Evolutionary conservation across 2,888 invertebrate species (phyloP), one percentile per base, ranked within the genome.

Genomic region (Lamproptera curius): DNA sequence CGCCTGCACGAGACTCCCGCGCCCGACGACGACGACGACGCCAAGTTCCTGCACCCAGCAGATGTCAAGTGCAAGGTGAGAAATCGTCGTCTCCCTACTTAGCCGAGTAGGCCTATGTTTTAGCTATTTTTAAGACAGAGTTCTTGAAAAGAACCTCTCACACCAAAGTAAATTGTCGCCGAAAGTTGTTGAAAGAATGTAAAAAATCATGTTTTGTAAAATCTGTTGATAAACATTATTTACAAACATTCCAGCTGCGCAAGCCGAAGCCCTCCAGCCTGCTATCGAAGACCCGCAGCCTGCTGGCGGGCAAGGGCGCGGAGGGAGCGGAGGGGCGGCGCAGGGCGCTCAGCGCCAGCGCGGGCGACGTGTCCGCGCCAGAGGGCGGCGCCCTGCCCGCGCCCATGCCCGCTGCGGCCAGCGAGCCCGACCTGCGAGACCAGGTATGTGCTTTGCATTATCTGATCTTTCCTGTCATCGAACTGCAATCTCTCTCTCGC

Each of bases 401-500:
- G 53, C 50, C 74, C 16, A 52, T 86, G 40, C 82, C 89, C 36
- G 88, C 84, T 17, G 88, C 92, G 0, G 90, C 91, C 58, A 93
- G 92, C 73, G 92, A 92, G 72, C 92, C 92, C 0, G 92, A 92
- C 70, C 81, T 92, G 11, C 70, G 91, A 62, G 89, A 73, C 5
- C 80, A 81, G 80, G 82, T 83, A 10, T 69, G 81, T 60, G 37
- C 20, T 20, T 6, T n/a, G n/a, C n/a, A n/a, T n/a, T n/a, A n/a
- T n/a, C n/a, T n/a, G n/a, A n/a, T n/a, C n/a, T n/a, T n/a, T n/a
- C n/a, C n/a, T n/a, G n/a, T n/a, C n/a, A n/a, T n/a, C n/a, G n/a
- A n/a, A n/a, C n/a, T n/a, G n/a, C n/a, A n/a, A n/a, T n/a, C n/a
- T n/a, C n/a, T n/a, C n/a, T n/a, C n/a, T n/a, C n/a, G n/a, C n/a